phyloP scores from a whole-genome alignment of 1,140 invertebrate genomes.

The Globodera rostochiensis region DNA sequence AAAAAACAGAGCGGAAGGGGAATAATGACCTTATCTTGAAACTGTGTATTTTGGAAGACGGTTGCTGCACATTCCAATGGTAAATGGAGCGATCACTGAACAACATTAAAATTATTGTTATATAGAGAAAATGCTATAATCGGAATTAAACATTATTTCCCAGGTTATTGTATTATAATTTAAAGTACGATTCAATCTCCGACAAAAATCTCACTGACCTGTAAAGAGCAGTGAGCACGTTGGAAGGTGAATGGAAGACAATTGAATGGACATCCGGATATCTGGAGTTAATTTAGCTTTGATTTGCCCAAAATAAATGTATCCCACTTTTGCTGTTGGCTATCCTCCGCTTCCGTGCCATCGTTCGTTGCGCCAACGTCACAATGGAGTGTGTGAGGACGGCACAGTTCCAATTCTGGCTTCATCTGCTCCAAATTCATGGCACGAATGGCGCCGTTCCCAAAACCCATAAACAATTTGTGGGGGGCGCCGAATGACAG shows the following conservation, averaged over 20 bases:
- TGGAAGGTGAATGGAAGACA: constrained; percentile 40
- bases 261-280: constrained; percentile 55
- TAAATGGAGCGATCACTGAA: constrained; percentile 54
- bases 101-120: background rate
- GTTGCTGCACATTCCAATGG: constrained; percentile 47
- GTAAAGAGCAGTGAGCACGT: constrained; percentile 53
- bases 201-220: background rate
- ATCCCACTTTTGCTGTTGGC: background rate
- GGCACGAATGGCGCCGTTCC: constrained; percentile 51
- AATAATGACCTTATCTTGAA: constrained; percentile 17
- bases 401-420: constrained; percentile 17
- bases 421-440: constrained; percentile 43
- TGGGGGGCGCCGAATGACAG: constrained; percentile 1
- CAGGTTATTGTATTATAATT: no score
- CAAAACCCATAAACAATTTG: constrained; percentile 52
- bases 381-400: constrained; percentile 44
- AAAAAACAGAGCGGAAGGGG: background rate
- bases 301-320: background rate
- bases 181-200: no score
- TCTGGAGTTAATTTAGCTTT: constrained; percentile 29
- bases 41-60: background rate
- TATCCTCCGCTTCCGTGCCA: constrained; percentile 8
- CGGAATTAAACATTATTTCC: no score
- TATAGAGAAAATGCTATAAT: background rate
- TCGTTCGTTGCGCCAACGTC: constrained; percentile 22